Percentiles rank a stretch among this genome's conserved stretches.
Evolutionary conservation across 2,888 invertebrate species (phyloP).

Genomic region (Zele albiditarsus): DNA sequence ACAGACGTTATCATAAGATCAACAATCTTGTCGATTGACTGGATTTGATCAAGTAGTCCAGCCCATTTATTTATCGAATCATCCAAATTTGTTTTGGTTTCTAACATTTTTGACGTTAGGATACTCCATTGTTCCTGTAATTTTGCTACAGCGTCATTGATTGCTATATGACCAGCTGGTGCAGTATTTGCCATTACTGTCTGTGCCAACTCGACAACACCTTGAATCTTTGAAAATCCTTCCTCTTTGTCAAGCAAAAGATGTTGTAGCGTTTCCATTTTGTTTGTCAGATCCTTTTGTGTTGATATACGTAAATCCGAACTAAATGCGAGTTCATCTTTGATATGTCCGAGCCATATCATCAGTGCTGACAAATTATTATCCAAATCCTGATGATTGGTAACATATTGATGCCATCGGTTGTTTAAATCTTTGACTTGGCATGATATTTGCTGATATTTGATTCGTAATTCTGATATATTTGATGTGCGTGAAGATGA

Average conservation of each 20-base stretch:
- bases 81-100: constrained; percentile 90
- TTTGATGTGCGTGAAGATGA: constrained; percentile 83
- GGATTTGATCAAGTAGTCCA: constrained; percentile 90
- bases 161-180: constrained; percentile 88
- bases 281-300: constrained; percentile 89
- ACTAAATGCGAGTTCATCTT: constrained; percentile 89
- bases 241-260: constrained; percentile 93
- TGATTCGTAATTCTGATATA: constrained; percentile 91
- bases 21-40: constrained; percentile 87
- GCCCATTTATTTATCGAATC: constrained; percentile 94
- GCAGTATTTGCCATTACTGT: constrained; percentile 93
- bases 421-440: constrained; percentile 93
- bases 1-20: constrained; percentile 84
- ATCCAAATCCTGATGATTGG: constrained; percentile 90
- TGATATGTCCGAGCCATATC: constrained; percentile 88
- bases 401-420: constrained; percentile 94
- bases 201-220: constrained; percentile 92
- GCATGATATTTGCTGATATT: constrained; percentile 91
- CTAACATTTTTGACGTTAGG: constrained; percentile 89
- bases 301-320: constrained; percentile 87
- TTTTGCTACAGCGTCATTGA: constrained; percentile 86
- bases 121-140: constrained; percentile 94
- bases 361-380: constrained; percentile 85
- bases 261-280: constrained; percentile 89
- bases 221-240: constrained; percentile 87